These are phyloP conservation scores for Xiphorhynchus elegans DNA, from an alignment of 2,113 vertebrate genomes.

Conservation along the genomic window DNA sequence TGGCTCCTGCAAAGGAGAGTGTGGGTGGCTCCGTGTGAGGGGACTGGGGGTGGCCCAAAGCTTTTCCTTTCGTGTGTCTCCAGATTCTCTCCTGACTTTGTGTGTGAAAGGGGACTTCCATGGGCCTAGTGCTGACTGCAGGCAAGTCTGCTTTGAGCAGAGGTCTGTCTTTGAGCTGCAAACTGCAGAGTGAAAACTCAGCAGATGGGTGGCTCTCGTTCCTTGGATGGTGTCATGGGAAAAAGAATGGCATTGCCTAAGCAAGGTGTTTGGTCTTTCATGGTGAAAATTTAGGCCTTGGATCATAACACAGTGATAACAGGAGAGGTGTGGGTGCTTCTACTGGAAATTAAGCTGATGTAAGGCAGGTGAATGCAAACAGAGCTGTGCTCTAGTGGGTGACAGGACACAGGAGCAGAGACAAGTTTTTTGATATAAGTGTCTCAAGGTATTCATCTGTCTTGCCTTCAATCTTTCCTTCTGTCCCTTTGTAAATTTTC, in stretches of 20 bases:
- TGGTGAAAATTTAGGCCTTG: background rate
- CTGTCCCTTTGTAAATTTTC: background rate
- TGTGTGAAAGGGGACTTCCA: background rate
- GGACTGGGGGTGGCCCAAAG: rapidly evolving
- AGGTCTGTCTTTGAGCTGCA: background rate
- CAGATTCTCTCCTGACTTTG: background rate
- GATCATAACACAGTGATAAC: background rate
- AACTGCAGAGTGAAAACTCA: background rate
- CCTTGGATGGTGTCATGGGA: rapidly evolving
- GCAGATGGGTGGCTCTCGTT: rapidly evolving
- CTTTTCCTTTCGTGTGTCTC: background rate
- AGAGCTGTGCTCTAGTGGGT: background rate
- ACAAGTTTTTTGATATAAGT: rapidly evolving
- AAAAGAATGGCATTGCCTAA: background rate
- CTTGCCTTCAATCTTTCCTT: background rate
- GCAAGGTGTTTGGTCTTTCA: background rate
- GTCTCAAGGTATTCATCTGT: background rate
- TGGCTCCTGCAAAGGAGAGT: background rate
- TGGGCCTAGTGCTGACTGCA: rapidly evolving
- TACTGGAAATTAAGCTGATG: background rate
- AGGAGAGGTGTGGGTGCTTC: background rate
- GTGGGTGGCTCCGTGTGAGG: background rate
- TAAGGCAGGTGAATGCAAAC: rapidly evolving
- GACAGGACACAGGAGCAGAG: background rate
- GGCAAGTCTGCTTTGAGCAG: background rate